A percentile compares a stretch with the other conserved stretches of the same genome.
Evolutionary conservation across 2,888 invertebrate species (phyloP).

Genomic region (Drosophila neotestacea): DNA sequence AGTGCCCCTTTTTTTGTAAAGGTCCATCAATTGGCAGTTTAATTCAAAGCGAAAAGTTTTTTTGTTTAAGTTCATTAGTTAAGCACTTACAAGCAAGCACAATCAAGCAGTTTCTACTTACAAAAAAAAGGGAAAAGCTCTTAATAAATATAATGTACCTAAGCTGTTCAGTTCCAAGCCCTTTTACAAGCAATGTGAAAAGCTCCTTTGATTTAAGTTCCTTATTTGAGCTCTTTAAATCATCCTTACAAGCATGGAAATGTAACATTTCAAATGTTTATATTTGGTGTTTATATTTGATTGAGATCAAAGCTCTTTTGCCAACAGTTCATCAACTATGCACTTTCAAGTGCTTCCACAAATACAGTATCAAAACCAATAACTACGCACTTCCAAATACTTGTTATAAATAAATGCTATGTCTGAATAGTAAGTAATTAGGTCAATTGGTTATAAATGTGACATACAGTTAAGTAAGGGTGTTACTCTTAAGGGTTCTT

Average conservation of each 20-base stretch:
- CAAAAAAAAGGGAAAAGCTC: no score
- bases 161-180: no score
- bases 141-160: no score
- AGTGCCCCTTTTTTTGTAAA: no score
- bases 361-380: background rate
- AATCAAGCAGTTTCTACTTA: no score
- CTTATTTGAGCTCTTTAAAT: background rate
- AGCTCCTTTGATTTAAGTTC: background rate
- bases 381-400: background rate
- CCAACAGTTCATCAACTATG: background rate
- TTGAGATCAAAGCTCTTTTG: background rate
- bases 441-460: constrained; percentile 1
- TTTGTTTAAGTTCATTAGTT: background rate
- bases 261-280: no score
- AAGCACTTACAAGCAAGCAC: background rate
- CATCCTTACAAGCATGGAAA: background rate
- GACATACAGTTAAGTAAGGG: constrained; percentile 1
- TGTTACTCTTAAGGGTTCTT: background rate
- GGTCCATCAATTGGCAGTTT: background rate
- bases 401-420: background rate
- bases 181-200: background rate
- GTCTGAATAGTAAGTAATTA: background rate
- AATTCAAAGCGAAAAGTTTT: background rate
- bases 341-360: background rate
- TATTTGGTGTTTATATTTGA: no score